These are phyloP conservation scores for Paralvinella palmiformis DNA, from an alignment of 1,140 invertebrate species.

Conservation along the genomic window DNA sequence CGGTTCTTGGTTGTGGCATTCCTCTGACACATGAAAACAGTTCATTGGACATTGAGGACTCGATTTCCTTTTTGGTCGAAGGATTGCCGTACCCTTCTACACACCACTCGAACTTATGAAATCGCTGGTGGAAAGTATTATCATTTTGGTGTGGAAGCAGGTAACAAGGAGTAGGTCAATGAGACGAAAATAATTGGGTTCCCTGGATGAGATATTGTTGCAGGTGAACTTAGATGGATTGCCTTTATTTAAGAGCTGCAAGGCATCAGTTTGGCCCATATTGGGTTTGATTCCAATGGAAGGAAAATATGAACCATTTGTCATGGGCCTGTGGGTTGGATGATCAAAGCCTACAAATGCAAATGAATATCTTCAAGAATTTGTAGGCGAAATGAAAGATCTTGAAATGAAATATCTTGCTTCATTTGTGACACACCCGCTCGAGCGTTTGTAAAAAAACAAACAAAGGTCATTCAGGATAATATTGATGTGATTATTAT, in stretches of 20 bases:
- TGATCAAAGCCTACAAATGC: background rate
- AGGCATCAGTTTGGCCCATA: background rate
- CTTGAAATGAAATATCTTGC: background rate
- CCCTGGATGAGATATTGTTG: too few species aligned
- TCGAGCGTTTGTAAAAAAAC: background rate
- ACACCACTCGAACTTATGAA: background rate
- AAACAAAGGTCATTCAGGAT: background rate
- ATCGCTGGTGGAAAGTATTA: too few species aligned
- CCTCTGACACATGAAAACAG: background rate
- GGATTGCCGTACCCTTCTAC: background rate
- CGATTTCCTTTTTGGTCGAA: background rate
- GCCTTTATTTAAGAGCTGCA: background rate
- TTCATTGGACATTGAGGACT: background rate
- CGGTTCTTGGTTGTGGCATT: background rate
- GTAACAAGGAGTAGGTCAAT: too few species aligned
- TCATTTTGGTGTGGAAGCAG: too few species aligned
- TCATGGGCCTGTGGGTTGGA: background rate
- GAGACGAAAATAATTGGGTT: too few species aligned
- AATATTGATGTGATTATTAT: background rate
- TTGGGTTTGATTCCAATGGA: background rate
- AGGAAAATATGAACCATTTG: background rate
- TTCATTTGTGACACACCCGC: background rate
- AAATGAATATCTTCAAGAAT: background rate
- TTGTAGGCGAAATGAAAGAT: background rate
- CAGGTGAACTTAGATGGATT: too few species aligned